Percentiles rank a stretch among this genome's conserved stretches.
Conservation (phyloP, 2,797 vertebrate species). For the Hipposideros larvatus region DNA sequence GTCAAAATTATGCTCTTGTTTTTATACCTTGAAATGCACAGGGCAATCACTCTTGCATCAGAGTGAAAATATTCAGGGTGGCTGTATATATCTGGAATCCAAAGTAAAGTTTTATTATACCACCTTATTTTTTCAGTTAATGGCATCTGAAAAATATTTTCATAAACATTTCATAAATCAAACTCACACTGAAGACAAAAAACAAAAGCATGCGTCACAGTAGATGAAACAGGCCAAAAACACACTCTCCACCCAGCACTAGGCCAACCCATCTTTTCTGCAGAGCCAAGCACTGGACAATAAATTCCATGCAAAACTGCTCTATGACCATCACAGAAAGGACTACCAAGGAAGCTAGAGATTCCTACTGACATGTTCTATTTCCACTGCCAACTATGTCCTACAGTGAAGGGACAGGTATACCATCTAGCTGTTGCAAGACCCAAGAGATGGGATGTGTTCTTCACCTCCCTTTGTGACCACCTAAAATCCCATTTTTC, state of each 20-base stretch:
- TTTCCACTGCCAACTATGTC: not conserved
- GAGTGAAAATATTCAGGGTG: slow-evolving; percentile 20
- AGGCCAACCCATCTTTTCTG: slow-evolving; percentile 22
- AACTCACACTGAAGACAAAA: slow-evolving; percentile 64
- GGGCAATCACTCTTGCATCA: slow-evolving; percentile 45
- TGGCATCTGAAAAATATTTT: slow-evolving; percentile 35
- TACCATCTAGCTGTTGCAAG: not conserved
- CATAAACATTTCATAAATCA: slow-evolving; percentile 67
- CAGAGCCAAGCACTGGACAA: slow-evolving; percentile 26
- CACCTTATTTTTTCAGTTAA: slow-evolving; percentile 45
- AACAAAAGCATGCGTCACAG: slow-evolving; percentile 50
- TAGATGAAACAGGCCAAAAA: slow-evolving; percentile 46
- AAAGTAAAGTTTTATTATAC: slow-evolving; percentile 68
- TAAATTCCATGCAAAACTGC: slow-evolving; percentile 38
- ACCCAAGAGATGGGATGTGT: not conserved
- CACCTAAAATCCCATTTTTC: not conserved
- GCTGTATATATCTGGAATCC: slow-evolving; percentile 70
- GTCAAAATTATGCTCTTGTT: slow-evolving; percentile 72
- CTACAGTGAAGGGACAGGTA: not conserved
- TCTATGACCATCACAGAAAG: slow-evolving; percentile 44
- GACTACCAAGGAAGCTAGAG: not conserved
- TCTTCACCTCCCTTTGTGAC: slow-evolving; percentile 38
- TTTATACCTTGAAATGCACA: slow-evolving; percentile 72
- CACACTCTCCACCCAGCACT: not conserved
- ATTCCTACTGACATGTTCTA: not conserved